Evolutionary conservation across 2,888 invertebrate genomes (phyloP).

Genomic region (Abrostola triplasia): DNA sequence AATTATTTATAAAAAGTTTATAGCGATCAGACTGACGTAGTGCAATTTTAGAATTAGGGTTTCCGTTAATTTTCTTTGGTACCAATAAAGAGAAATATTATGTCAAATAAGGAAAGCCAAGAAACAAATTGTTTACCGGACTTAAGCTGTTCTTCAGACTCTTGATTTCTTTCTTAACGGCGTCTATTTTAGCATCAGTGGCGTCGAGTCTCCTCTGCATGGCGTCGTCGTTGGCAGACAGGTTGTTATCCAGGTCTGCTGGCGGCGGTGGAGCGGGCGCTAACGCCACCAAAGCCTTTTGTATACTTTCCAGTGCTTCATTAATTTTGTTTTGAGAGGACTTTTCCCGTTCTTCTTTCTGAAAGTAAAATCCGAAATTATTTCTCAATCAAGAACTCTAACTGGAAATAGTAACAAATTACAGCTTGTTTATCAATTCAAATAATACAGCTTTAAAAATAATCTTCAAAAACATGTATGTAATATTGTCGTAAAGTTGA

Average conservation of each 20-base stretch:
- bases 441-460: too few species aligned
- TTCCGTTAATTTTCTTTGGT: too few species aligned
- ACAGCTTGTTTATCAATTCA: too few species aligned
- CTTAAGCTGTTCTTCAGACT: conserved; percentile 73
- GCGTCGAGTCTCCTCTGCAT: conserved; percentile 72
- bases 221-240: conserved; percentile 68
- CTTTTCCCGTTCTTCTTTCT: conserved; percentile 91
- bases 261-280: conserved; percentile 54
- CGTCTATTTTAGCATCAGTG: conserved; percentile 79
- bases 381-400: too few species aligned
- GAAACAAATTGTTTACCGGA: conserved; percentile 63
- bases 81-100: not conserved
- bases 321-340: conserved; percentile 89
- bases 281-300: conserved; percentile 72
- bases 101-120: not conserved
- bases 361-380: conserved; percentile 30
- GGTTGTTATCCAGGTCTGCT: conserved; percentile 69
- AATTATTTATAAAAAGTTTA: too few species aligned
- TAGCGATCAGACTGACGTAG: too few species aligned
- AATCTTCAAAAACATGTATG: too few species aligned
- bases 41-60: too few species aligned
- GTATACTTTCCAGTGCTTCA: conserved; percentile 85
- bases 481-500: too few species aligned
- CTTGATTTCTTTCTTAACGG: conserved; percentile 74
- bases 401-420: too few species aligned